Evolutionary conservation across 2,888 invertebrate genomes (phyloP), one percentile per base, ranked within the genome.

Genomic region (Thecocarcelia acutangulata): DNA sequence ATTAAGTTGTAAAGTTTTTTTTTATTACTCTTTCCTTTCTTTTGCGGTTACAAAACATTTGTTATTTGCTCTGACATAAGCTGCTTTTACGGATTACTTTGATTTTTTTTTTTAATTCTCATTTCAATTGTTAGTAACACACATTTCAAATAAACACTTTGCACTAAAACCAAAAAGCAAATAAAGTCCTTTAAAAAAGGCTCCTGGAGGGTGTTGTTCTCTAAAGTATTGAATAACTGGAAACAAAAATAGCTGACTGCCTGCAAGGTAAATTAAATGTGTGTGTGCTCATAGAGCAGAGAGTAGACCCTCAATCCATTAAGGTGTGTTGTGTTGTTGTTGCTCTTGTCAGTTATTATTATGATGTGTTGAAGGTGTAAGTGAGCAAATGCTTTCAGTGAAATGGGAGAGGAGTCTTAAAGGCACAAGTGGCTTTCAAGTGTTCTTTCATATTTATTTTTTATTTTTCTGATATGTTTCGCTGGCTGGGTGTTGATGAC

Each of bases 331-430:
- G 13, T 61, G 24, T 33, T 33, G 9, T 58, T 48, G n/a, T 56
- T 3, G 15, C 48, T 24, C 40, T 61, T 40, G 42, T 42, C 17
- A 19, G 19, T 44, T 44, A 44, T 44, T 54, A 15, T 44, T 73
- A 33, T 63, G 52, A 61, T 54, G 72, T 73, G 52, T 28, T 73
- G 40, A 54, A 73, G 42, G 61, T 73, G 61, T 21, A 61, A 52
- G 52, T n/a, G 24, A 50, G 52, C n/a, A 44, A 44, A 44, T 61
- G 42, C 33, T 21, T 24, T 17, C 13, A 9, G 19, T 40, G 28
- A 8, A 50, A 13, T 21, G 15, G 15, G n/a, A 42, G 11, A 15
- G 11, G 13, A 44, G 33, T 13, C n/a, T n/a, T 54, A 21, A 24
- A 56, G 33, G 15, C 11, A 11, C 13, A 17, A 66, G 15, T 15